Evolutionary conservation across 2,113 vertebrate genomes (phyloP), one percentile per base, ranked within the genome.

Genomic region (Sciurus niger): DNA sequence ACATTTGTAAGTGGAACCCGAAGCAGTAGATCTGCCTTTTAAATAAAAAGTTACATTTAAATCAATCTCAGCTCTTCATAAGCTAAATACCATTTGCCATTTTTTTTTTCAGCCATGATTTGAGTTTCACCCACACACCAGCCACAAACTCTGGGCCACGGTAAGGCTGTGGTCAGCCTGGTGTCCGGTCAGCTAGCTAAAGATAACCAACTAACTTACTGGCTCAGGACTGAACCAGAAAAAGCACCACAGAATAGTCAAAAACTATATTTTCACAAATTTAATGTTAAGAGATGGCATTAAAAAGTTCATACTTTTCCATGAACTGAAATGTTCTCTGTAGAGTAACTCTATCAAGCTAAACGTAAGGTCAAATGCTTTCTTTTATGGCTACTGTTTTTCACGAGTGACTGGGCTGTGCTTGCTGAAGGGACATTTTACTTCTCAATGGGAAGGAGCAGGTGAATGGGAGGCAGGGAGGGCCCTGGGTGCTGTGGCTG

Each of bases 311-410:
- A 82, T n/a, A 25, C 63, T 96, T 95, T 88, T 4, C 22, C 88
- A 72, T 89, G 84, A 84, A 78, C 94, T 93, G 82, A 93, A 96
- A 79, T 40, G 91, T 70, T 94, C 48, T 78, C 34, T 18, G 55
- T 84, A 89, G 1, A 98, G 53, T 84, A 74, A 96, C 48, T 89
- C 37, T 3, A 63, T 78, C 85, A 95, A 28, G 24, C 84, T 98
- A 96, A 98, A 98, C 98, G 74, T 68, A 96, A 94, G 79, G 91
- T 82, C 76, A 83, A 95, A 37, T 22, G n/a, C 46, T 84, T 60
- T 74, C 60, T 98, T 93, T 89, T 67, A 84, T 17, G 96, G 70
- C 13, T 94, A 79, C 9, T 80, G 22, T 74, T 97, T 97, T 92
- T 12, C 17, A 28, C 60, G 53, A 32, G 93, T 83, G 48, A 84